These are phyloP conservation scores for Scatophagus argus DNA, from an alignment of 2,113 vertebrate genomes.

Conservation along the genomic window DNA sequence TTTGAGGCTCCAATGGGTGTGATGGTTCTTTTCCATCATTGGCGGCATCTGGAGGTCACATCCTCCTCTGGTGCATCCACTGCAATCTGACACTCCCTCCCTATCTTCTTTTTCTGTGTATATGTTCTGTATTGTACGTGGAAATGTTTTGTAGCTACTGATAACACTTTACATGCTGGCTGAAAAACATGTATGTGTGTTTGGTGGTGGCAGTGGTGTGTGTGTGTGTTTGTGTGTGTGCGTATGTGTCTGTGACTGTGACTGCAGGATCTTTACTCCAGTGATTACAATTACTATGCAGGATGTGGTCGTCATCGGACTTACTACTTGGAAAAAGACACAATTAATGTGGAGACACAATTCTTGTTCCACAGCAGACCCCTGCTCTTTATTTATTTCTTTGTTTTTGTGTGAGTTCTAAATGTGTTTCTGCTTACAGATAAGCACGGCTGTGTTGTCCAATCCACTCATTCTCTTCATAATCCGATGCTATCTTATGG, in stretches of 20 bases:
- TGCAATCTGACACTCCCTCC: constrained; percentile 26
- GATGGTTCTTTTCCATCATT: constrained; percentile 64
- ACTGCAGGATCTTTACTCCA: constrained; percentile 4
- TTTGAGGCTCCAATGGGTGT: constrained; percentile 3
- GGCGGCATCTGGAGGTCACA: constrained; percentile 68
- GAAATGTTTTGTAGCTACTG: constrained; percentile 62
- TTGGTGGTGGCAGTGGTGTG: too few species aligned
- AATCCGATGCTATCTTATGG: not conserved
- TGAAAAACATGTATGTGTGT: not conserved
- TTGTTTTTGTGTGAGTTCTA: not conserved
- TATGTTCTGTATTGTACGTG: constrained; percentile 17
- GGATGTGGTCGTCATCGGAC: not conserved
- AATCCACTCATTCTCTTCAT: not conserved
- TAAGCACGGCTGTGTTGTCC: not conserved
- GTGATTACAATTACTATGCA: not conserved
- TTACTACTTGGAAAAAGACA: not conserved
- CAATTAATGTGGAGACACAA: too few species aligned
- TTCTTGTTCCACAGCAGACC: not conserved
- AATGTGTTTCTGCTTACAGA: not conserved
- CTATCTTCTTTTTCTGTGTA: not conserved
- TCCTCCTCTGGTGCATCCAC: constrained; percentile 15
- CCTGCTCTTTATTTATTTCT: not conserved
- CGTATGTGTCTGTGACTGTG: not conserved
- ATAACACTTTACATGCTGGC: constrained; percentile 61
- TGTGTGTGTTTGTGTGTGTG: constrained; percentile 16